Percentiles rank a stretch among this genome's conserved stretches.
Conservation (phyloP, 2,888 invertebrate species). For the Platerodrilus igneus region DNA sequence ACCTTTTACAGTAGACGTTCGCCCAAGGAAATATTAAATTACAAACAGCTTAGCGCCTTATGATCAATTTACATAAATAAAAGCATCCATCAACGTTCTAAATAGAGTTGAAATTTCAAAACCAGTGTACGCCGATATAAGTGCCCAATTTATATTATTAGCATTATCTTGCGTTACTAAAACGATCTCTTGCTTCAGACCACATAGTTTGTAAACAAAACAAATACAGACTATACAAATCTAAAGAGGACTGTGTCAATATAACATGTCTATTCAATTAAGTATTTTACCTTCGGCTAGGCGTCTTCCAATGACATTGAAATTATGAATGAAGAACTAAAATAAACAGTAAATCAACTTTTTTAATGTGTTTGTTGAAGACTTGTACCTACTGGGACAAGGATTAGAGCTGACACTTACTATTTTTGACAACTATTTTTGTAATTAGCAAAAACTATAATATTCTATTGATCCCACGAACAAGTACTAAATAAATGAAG, state of each 20-base stretch:
- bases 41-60: slow-evolving; percentile 30
- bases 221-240: slow-evolving; percentile 14
- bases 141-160: slow-evolving; percentile 28
- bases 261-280: slow-evolving; percentile 14
- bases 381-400: too few species aligned
- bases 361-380: slow-evolving; percentile 13
- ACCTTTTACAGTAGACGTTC: slow-evolving; percentile 31
- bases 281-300: slow-evolving; percentile 15
- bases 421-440: too few species aligned
- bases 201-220: slow-evolving; percentile 14
- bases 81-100: slow-evolving; percentile 32
- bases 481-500: too few species aligned
- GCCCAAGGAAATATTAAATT: slow-evolving; percentile 34
- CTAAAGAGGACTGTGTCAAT: slow-evolving; percentile 14
- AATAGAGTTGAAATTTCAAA: slow-evolving; percentile 28
- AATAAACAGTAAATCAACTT: slow-evolving; percentile 12
- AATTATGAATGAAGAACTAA: slow-evolving; percentile 14
- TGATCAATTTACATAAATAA: slow-evolving; percentile 31
- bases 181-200: slow-evolving; percentile 9
- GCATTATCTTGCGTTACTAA: slow-evolving; percentile 21
- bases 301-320: slow-evolving; percentile 16
- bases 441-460: neutral
- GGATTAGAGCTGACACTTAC: too few species aligned
- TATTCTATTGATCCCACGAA: neutral
- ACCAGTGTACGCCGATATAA: slow-evolving; percentile 19